Evolutionary conservation across 2,888 invertebrate genomes (phyloP), one percentile per base, ranked within the genome.

Genomic region (Ferrisia virgata): DNA sequence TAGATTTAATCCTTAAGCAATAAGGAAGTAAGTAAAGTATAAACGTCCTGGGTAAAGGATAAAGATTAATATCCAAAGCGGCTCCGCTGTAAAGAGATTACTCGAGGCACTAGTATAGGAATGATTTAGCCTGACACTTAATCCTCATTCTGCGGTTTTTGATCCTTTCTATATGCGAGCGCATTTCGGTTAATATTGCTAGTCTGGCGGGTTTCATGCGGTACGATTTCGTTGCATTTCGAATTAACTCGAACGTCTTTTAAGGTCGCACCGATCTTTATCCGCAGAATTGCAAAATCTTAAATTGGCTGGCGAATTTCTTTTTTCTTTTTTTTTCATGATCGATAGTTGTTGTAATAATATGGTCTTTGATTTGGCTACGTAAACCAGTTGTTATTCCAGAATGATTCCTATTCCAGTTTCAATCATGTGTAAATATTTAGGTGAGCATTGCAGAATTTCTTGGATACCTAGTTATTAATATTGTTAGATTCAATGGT

Each of bases 111-210:
- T 81, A 31, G 47, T 80, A 81, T 43, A 8, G 81, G 81, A 81
- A 81, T 81, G 81, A 81, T 81, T 81, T 58, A 58, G 53, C 53
- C 64, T 81, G 81, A 81, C 81, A 81, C 81, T 58, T 81, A 81
- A 81, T 81, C 81, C 81, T 81, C 43, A 81, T 47, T 31, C 58
- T 81, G 81, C 58, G 81, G 81, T 58, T 81, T 81, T 47, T 58
- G 81, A 81, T 81, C 81, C 81, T 81, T 81, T 81, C 81, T 81
- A 36, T 39, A 39, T 58, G 64, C 33, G 33, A 81, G 18, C 81
- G 81, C 81, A 81, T 81, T 81, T 58, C 81, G 81, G 81, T 81
- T 81, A 81, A 81, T 81, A 58, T 81, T 58, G 31, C 80, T 47
- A 28, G 18, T 58, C 81, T 33, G 1, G 15, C 64, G 22, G 31